These are phyloP conservation scores for Odontomachus brunneus DNA, from an alignment of 1,140 invertebrate species.

Conservation along the genomic window DNA sequence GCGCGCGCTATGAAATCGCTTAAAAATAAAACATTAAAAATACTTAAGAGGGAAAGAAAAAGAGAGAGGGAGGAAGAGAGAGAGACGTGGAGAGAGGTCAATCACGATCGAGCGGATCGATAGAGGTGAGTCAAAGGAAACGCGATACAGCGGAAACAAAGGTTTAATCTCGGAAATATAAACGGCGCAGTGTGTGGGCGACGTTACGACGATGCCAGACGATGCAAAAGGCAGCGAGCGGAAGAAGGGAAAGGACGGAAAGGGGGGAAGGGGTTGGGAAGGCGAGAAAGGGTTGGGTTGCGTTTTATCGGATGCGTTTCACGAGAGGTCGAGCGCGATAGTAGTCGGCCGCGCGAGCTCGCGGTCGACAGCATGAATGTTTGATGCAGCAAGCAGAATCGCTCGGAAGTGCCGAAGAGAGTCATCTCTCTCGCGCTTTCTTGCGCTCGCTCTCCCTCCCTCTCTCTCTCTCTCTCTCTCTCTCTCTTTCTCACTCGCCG, in stretches of 20 bases:
- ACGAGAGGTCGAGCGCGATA: constrained; percentile 18
- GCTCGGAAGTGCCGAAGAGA: constrained; percentile 58
- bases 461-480: neutral
- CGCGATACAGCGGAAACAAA: constrained; percentile 39
- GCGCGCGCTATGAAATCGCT: neutral
- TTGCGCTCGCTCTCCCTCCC: constrained; percentile 20
- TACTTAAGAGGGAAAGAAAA: neutral
- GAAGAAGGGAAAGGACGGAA: too few species aligned
- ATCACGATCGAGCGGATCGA: constrained; percentile 37
- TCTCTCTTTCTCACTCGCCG: constrained; percentile 41
- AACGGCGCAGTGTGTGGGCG: constrained; percentile 41
- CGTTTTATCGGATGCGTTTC: constrained; percentile 72
- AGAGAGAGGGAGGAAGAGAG: neutral
- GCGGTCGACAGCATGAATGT: constrained; percentile 70
- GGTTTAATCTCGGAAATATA: constrained; percentile 58
- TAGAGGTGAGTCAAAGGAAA: constrained; percentile 46
- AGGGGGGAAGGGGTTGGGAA: too few species aligned
- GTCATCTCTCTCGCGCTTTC: constrained; percentile 35
- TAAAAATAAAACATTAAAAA: constrained; percentile 41
- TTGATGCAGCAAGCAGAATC: constrained; percentile 72
- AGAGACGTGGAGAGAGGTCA: constrained; percentile 10
- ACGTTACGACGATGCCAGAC: constrained; percentile 38
- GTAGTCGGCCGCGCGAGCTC: constrained; percentile 60
- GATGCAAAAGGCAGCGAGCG: constrained; percentile 51
- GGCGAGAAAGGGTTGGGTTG: too few species aligned